Percentiles rank a stretch among this genome's conserved stretches.
Conservation (phyloP, 2,888 invertebrate genomes). For the Luperina nickerlii region DNA sequence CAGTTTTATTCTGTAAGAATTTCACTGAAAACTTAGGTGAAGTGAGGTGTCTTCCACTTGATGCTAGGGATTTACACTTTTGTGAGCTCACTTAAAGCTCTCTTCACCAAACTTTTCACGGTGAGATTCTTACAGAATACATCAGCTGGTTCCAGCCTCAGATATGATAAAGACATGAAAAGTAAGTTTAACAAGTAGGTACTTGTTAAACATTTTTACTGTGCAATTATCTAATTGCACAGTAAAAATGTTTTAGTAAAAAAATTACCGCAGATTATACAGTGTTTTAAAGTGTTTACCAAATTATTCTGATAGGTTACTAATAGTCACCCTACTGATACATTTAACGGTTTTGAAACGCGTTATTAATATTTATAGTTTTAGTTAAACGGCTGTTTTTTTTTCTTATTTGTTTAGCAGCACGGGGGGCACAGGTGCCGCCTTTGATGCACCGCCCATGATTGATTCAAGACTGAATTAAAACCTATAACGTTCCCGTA, state of each 20-base stretch:
- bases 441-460: constrained; percentile 80
- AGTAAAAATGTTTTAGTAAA: too few relatives aligned
- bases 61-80: too few relatives aligned
- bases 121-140: too few relatives aligned
- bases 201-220: too few relatives aligned
- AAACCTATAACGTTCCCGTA: constrained; percentile 71
- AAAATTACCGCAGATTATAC: not conserved
- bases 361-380: constrained; percentile 89
- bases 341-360: constrained; percentile 81
- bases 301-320: not conserved
- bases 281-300: not conserved
- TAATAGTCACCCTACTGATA: constrained; percentile 76
- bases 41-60: too few relatives aligned
- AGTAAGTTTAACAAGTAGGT: too few relatives aligned
- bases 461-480: constrained; percentile 73
- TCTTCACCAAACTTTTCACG: too few relatives aligned
- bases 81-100: too few relatives aligned
- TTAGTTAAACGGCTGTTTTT: constrained; percentile 80
- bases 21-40: too few relatives aligned
- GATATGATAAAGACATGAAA: not conserved
- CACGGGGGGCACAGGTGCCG: constrained; percentile 84
- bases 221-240: too few relatives aligned
- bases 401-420: constrained; percentile 86
- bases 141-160: not conserved
- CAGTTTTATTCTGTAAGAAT: too few relatives aligned